Evolutionary conservation across 2,888 invertebrate genomes (phyloP).

Genomic region (Rhingia campestris): DNA sequence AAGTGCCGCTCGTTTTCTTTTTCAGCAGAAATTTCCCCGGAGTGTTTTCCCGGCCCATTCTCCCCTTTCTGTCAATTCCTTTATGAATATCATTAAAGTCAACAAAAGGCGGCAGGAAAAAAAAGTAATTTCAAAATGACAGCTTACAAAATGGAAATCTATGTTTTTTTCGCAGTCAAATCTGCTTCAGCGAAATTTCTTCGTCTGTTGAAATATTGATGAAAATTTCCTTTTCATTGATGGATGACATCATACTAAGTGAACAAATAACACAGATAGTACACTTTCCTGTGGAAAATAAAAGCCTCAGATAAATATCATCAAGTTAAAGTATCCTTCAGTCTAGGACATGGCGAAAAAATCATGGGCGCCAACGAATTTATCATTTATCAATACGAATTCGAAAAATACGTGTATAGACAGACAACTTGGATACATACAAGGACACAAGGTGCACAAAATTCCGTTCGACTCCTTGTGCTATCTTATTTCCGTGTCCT

Average conservation of each 20-base stretch:
- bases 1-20: no score
- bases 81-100: conserved; percentile 11
- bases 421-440: neutral
- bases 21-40: neutral
- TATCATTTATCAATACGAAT: conserved; percentile 30
- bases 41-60: neutral
- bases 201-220: neutral
- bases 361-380: neutral
- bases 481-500: neutral
- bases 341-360: neutral
- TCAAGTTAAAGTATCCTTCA: conserved; percentile 17
- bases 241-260: conserved; percentile 40
- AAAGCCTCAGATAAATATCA: neutral
- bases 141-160: conserved; percentile 34
- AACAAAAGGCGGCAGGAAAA: conserved; percentile 1
- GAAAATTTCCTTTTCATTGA: conserved; percentile 29
- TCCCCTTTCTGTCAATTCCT: neutral
- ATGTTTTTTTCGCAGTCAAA: conserved; percentile 25
- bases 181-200: neutral
- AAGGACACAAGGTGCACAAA: no score
- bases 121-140: conserved; percentile 19
- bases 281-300: neutral
- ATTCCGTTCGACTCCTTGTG: neutral
- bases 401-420: conserved; percentile 4
- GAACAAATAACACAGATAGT: conserved; percentile 2